phyloP scores from a whole-genome alignment of 2,797 vertebrate species.

The Chromis chromis region DNA sequence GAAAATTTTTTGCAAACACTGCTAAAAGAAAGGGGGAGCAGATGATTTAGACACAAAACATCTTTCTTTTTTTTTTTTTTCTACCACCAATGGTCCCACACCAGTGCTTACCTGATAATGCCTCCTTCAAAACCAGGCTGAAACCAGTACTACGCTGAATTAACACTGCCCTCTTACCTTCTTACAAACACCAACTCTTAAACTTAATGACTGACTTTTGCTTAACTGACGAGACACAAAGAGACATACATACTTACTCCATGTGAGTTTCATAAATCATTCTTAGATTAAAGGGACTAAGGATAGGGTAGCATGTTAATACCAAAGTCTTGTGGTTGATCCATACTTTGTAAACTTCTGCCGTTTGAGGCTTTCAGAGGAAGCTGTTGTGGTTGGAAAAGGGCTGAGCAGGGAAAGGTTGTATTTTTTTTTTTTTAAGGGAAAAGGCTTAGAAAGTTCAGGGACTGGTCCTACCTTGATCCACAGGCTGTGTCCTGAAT shows the following conservation, averaged over 20 bases:
- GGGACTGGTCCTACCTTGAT: conserved; percentile 99
- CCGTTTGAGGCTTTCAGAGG: conserved; percentile 51
- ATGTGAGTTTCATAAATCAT: conserved; percentile 61
- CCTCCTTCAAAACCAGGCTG: conserved; percentile 68
- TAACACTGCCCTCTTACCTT: conserved; percentile 84
- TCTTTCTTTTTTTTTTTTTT: neutral
- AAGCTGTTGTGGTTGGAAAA: conserved; percentile 80
- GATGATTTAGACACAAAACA: conserved; percentile 89
- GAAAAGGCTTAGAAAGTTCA: conserved; percentile 66
- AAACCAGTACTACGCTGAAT: conserved; percentile 70
- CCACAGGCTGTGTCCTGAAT: conserved; percentile 99
- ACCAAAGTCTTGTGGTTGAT: conserved; percentile 60
- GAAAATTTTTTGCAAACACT: conserved; percentile 99
- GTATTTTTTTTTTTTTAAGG: conserved; percentile 67
- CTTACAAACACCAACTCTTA: conserved; percentile 70
- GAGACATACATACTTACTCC: conserved; percentile 79
- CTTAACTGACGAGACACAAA: conserved; percentile 75
- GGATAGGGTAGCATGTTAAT: conserved; percentile 45
- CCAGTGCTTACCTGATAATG: conserved; percentile 75
- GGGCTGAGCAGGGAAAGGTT: conserved; percentile 61
- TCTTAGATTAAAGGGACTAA: conserved; percentile 55
- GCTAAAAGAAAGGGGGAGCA: conserved; percentile 96
- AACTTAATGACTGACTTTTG: conserved; percentile 76
- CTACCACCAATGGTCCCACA: conserved; percentile 25
- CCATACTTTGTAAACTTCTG: conserved; percentile 59